Percentiles rank a stretch among this genome's conserved stretches.
Evolutionary conservation across 2,113 vertebrate genomes (phyloP).

Genomic region (Nesogale talazaci): DNA sequence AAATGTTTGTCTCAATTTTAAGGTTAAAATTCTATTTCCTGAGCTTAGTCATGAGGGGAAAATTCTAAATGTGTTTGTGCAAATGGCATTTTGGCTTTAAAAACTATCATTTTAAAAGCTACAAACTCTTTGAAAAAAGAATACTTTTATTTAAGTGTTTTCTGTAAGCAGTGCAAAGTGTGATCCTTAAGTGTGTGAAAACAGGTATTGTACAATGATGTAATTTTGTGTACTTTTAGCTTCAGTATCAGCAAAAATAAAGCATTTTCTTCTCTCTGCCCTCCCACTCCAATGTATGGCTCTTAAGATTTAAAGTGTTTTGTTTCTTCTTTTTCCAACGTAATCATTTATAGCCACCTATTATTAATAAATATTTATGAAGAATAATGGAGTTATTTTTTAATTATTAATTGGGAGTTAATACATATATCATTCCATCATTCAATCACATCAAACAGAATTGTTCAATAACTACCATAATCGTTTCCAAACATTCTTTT

Average conservation of each 20-base stretch:
- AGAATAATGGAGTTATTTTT: too few relatives aligned
- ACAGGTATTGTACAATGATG: conserved; percentile 83
- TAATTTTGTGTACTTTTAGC: conserved; percentile 89
- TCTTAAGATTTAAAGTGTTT: conserved; percentile 85
- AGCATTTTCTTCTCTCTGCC: conserved; percentile 74
- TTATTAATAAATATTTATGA: too few relatives aligned
- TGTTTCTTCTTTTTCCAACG: conserved; percentile 84
- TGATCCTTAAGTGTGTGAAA: conserved; percentile 80
- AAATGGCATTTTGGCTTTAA: conserved; percentile 57
- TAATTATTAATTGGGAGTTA: too few relatives aligned
- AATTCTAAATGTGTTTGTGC: conserved; percentile 50
- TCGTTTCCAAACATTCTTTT: too few relatives aligned
- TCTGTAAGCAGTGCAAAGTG: conserved; percentile 71
- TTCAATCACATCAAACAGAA: too few relatives aligned
- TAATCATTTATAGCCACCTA: conserved; percentile 80
- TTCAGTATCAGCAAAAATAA: conserved; percentile 86
- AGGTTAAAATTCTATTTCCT: conserved; percentile 62
- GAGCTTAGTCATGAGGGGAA: conserved; percentile 55
- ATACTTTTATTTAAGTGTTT: conserved; percentile 83
- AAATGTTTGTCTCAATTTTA: conserved; percentile 62
- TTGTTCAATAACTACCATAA: too few relatives aligned
- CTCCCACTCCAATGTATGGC: conserved; percentile 79
- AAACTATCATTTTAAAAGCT: conserved; percentile 66
- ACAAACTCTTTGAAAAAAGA: conserved; percentile 69
- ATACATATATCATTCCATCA: too few relatives aligned